Evolutionary conservation across 2,888 invertebrate genomes (phyloP).

Genomic region (Netelia inedita): DNA sequence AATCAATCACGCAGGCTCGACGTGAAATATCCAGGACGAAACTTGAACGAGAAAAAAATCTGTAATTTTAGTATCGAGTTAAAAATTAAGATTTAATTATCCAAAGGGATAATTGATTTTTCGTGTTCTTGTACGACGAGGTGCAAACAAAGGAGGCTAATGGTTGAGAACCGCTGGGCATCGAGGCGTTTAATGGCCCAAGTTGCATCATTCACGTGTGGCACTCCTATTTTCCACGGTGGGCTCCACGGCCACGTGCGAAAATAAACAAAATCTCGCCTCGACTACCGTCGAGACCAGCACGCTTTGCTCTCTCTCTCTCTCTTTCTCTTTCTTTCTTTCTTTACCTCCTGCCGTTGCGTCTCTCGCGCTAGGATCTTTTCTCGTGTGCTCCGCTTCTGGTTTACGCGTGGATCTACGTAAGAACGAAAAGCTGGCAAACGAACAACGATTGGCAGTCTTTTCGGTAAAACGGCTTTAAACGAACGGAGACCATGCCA

Average conservation of each 20-base stretch:
- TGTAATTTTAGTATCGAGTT: too few relatives aligned
- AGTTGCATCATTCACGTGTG: slow-evolving; percentile 60
- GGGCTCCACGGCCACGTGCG: slow-evolving; percentile 55
- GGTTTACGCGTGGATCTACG: slow-evolving; percentile 8
- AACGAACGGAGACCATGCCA: background rate
- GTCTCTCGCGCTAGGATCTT: background rate
- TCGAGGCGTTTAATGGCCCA: slow-evolving; percentile 35
- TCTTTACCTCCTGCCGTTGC: background rate
- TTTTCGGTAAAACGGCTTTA: background rate
- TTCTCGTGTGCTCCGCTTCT: slow-evolving; percentile 18
- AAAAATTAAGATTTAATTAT: too few relatives aligned
- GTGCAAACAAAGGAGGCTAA: slow-evolving; percentile 10
- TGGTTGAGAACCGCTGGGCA: slow-evolving; percentile 48
- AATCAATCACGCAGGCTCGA: too few relatives aligned
- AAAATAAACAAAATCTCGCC: slow-evolving; percentile 58
- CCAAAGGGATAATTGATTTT: slow-evolving; percentile 1
- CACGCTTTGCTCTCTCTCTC: background rate
- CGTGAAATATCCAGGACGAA: too few relatives aligned
- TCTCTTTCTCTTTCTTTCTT: background rate
- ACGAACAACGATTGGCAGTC: background rate
- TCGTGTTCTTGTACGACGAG: background rate
- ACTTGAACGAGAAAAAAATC: too few relatives aligned
- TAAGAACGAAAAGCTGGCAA: background rate
- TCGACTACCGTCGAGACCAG: slow-evolving; percentile 16
- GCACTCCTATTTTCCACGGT: slow-evolving; percentile 63